Conservation (phyloP, 2,888 invertebrate species). For the Microchrysa polita region DNA sequence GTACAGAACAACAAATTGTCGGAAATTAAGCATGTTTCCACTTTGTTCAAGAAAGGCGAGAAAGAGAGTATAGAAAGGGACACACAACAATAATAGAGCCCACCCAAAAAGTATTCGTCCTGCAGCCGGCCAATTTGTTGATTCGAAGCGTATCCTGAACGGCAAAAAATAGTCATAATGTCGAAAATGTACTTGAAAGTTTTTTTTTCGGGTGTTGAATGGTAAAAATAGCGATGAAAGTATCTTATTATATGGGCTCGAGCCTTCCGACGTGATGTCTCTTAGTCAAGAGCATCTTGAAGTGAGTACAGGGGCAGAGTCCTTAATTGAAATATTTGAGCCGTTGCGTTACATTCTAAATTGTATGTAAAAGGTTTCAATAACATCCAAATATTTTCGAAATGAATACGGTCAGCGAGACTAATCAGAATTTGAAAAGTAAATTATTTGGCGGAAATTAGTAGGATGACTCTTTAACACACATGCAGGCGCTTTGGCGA, state of each 20-base stretch:
- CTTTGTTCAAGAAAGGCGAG: constrained; percentile 2
- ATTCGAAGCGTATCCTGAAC: constrained; percentile 1
- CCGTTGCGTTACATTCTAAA: background rate
- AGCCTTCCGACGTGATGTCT: constrained; percentile 30
- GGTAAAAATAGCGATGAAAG: constrained; percentile 4
- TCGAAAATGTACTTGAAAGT: background rate
- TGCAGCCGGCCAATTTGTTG: constrained; percentile 25
- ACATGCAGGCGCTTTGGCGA: too few relatives aligned
- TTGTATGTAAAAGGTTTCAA: constrained; percentile 7
- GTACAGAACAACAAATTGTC: constrained; percentile 44
- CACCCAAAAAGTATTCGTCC: constrained; percentile 27
- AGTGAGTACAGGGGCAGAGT: constrained; percentile 4
- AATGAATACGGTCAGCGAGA: constrained; percentile 31
- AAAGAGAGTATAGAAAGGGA: constrained; percentile 9
- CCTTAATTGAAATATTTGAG: constrained; percentile 31
- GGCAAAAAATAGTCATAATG: constrained; percentile 7
- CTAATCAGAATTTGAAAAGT: constrained; percentile 15
- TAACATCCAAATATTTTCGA: constrained; percentile 32
- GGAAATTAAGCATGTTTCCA: constrained; percentile 45
- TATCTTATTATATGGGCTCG: constrained; percentile 16
- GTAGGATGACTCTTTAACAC: too few relatives aligned
- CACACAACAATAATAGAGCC: constrained; percentile 8
- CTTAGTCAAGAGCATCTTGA: background rate
- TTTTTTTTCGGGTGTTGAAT: constrained; percentile 28
- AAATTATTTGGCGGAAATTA: too few relatives aligned